Conservation (phyloP, 1,140 invertebrate species). For the Octopus bimaculoides region DNA sequence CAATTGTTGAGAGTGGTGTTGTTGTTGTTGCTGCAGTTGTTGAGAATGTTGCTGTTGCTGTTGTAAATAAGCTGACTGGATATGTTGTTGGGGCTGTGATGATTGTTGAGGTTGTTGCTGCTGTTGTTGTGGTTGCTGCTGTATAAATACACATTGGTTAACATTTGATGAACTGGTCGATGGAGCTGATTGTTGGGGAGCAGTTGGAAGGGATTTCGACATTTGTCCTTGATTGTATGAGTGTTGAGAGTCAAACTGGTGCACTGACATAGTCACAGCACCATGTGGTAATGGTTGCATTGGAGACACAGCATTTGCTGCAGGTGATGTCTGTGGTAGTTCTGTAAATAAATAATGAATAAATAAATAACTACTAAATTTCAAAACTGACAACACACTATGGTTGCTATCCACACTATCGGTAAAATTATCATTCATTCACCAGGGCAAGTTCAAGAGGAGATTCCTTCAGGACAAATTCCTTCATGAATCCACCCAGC, state of each 20-base stretch:
- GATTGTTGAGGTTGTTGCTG: constrained; percentile 28
- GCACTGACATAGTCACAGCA: constrained; percentile 11
- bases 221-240: not conserved
- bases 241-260: constrained; percentile 27
- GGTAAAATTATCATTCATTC: no score
- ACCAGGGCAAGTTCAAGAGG: no score
- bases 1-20: constrained; percentile 45
- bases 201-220: no score
- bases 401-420: no score
- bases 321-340: constrained; percentile 25
- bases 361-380: not conserved
- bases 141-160: constrained; percentile 16
- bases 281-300: constrained; percentile 28
- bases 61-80: constrained; percentile 22
- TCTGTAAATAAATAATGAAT: constrained; percentile 29
- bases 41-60: constrained; percentile 25
- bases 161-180: not conserved
- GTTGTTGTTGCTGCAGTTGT: constrained; percentile 30
- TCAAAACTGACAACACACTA: no score
- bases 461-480: no score
- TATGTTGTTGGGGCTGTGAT: constrained; percentile 25
- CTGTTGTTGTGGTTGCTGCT: constrained; percentile 29
- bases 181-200: not conserved
- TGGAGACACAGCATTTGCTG: constrained; percentile 27
- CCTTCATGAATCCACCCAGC: no score